phyloP scores from a whole-genome alignment of 2,113 vertebrate species.

The Propithecus coquereli region DNA sequence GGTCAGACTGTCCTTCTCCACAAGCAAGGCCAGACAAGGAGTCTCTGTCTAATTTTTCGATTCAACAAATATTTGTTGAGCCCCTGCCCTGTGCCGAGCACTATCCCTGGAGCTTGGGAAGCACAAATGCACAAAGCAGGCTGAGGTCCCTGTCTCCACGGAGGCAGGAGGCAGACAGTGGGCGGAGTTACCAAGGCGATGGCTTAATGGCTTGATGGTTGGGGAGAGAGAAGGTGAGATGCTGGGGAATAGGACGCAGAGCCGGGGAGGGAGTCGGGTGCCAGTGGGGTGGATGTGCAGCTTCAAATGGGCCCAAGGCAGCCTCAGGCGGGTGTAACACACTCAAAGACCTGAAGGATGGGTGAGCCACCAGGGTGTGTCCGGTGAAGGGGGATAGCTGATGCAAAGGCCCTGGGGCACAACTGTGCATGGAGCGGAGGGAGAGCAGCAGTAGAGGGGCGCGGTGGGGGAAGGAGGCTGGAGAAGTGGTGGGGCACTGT shows the following conservation, averaged over 20 bases:
- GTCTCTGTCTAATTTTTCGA: not conserved
- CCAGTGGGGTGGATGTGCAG: rapidly evolving
- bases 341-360: not conserved
- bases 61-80: not conserved
- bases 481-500: not conserved
- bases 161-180: not conserved
- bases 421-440: not conserved
- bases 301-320: not conserved
- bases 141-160: rapidly evolving
- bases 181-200: no score
- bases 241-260: not conserved
- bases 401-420: not conserved
- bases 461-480: not conserved
- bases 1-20: not conserved
- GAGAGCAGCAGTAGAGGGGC: not conserved
- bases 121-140: not conserved
- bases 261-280: no score
- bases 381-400: not conserved
- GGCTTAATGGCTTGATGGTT: rapidly evolving
- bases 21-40: not conserved
- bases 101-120: not conserved
- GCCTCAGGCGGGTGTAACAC: not conserved
- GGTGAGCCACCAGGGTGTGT: not conserved
- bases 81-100: not conserved
- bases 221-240: not conserved